Base-by-base conservation (phyloP, 2,113 vertebrate genomes). In the Syrrhaptes paradoxus region DNA sequence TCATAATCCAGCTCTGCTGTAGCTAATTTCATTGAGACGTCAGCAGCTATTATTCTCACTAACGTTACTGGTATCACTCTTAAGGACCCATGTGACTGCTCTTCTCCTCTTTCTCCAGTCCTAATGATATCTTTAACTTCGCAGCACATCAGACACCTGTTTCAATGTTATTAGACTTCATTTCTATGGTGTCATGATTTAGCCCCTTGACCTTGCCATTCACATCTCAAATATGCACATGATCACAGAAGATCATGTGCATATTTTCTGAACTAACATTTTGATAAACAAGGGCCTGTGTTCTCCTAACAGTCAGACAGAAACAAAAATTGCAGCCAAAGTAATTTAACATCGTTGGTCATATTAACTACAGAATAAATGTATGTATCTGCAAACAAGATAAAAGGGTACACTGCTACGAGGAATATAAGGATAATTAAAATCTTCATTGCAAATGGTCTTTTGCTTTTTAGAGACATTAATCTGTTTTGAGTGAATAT, bases 41-140 rank as follows among this genome's bases (percentile, higher is more conserved):
- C 90, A 88, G 93, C 83, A 93, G 87, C 81, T 96, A 86, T 85
- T 59, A 90, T 86, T 96, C 95, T 91, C 63, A 29, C 57, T 54
- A 80, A 10, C 2, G n/a, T 76, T 90, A 76, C 70, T 85, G 49
- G 51, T 94, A 52, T 89, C 41, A 36, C 34, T 58, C 59, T 34
- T 92, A 85, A 96, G 74, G 22, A 61, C 41, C 62, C 71, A 58
- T 29, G 45, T 75, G 71, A 85, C 72, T 63, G 32, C 49, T 61
- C 57, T 90, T 87, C 75, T 96, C 75, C 63, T 59, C 55, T 94
- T 89, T 87, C 84, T 90, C 46, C 63, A 81, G n/a, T 80, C n/a
- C 52, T 95, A 78, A 77, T 84, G 79, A 72, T 81, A 68, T 52
- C 58, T 85, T 93, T 76, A 28, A 43, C 32, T 96, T 87, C 85